Conservation (phyloP, 1,140 invertebrate species). For the Trichonephila clavata region DNA sequence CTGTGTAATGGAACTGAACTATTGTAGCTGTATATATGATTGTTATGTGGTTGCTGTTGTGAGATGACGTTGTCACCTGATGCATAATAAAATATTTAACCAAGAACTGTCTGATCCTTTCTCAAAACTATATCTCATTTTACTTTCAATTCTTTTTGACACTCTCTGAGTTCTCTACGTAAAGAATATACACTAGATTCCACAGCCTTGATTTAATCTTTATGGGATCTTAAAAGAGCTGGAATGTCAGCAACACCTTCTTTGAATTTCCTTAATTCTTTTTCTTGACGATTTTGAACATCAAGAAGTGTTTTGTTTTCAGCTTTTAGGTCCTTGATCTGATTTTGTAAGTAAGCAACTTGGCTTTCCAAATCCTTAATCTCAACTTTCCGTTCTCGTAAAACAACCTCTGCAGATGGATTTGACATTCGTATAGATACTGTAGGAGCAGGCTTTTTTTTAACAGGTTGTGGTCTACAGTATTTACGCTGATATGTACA, state of each 20-base stretch:
- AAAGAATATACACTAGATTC: slow-evolving; percentile 5
- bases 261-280: slow-evolving; percentile 60
- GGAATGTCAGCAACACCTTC: slow-evolving; percentile 58
- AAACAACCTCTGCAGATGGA: slow-evolving; percentile 44
- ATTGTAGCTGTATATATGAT: too few species aligned
- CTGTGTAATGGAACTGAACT: too few species aligned
- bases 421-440: slow-evolving; percentile 6
- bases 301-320: slow-evolving; percentile 59
- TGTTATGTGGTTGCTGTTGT: too few species aligned
- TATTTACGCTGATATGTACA: not conserved
- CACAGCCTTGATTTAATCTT: slow-evolving; percentile 53
- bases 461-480: not conserved
- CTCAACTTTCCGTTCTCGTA: slow-evolving; percentile 46
- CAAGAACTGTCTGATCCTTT: too few species aligned
- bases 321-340: slow-evolving; percentile 40
- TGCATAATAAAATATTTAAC: too few species aligned
- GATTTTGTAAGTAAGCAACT: slow-evolving; percentile 35
- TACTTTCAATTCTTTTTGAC: too few species aligned
- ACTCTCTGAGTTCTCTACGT: slow-evolving; percentile 36
- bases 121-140: too few species aligned
- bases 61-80: too few species aligned
- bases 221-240: slow-evolving; percentile 37
- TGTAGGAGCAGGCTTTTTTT: slow-evolving; percentile 7
- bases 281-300: slow-evolving; percentile 61
- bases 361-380: slow-evolving; percentile 72